phyloP scores from a whole-genome alignment of 2,113 vertebrate species.

The Gasterosteus aculeatus region DNA sequence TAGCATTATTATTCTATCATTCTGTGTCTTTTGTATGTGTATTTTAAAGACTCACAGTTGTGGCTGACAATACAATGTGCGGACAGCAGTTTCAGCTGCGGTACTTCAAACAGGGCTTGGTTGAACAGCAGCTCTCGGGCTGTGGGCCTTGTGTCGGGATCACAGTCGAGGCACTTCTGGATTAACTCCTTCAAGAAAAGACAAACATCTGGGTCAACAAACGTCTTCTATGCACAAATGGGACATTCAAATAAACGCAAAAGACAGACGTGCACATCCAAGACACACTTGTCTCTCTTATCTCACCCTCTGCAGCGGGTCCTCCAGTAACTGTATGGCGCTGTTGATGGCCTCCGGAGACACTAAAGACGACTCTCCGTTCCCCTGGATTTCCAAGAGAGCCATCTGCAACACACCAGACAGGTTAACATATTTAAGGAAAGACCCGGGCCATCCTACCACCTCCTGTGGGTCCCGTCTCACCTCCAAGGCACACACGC shows the following conservation, averaged over 20 bases:
- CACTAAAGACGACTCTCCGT: slow-evolving; percentile 93
- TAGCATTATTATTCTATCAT: background rate
- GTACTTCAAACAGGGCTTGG: slow-evolving; percentile 95
- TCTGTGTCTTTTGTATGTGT: background rate
- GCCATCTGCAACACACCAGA: slow-evolving; percentile 88
- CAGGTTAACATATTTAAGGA: background rate
- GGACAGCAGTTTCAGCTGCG: slow-evolving; percentile 92
- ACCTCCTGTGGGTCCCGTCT: slow-evolving; percentile 53
- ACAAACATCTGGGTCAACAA: slow-evolving; percentile 20
- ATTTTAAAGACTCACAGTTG: slow-evolving; percentile 87
- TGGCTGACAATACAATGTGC: slow-evolving; percentile 95
- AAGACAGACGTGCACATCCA: background rate
- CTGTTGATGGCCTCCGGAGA: slow-evolving; percentile 95
- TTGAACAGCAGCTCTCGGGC: slow-evolving; percentile 95
- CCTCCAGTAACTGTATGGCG: slow-evolving; percentile 94
- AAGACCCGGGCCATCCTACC: background rate
- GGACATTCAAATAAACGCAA: background rate
- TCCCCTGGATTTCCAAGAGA: slow-evolving; percentile 95
- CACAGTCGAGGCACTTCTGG: slow-evolving; percentile 92
- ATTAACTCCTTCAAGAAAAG: slow-evolving; percentile 88
- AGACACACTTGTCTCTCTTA: background rate
- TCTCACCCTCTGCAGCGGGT: slow-evolving; percentile 93
- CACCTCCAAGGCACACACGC: slow-evolving; percentile 98
- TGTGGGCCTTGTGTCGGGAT: slow-evolving; percentile 88
- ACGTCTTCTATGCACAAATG: background rate